A percentile compares a stretch with the other conserved stretches of the same genome.
Conservation (phyloP, 2,888 invertebrate genomes). For the Desoria tigrina region DNA sequence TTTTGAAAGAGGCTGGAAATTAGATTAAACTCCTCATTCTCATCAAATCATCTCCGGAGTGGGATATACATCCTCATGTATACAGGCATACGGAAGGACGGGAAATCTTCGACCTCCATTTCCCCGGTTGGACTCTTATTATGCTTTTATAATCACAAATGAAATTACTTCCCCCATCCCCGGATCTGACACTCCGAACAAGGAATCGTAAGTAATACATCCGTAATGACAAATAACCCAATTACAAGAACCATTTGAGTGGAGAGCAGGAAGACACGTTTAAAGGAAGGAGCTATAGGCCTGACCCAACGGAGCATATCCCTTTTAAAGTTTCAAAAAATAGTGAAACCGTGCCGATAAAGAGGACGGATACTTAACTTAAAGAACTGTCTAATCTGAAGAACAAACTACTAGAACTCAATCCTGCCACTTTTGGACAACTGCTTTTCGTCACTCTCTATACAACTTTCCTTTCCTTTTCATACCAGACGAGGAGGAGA, state of each 20-base stretch:
- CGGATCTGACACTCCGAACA: slow-evolving; percentile 14
- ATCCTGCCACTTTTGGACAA: too few species aligned
- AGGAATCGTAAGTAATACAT: slow-evolving; percentile 23
- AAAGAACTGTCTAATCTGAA: too few species aligned
- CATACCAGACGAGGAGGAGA: too few species aligned
- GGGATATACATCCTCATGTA: too few species aligned
- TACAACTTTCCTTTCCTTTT: too few species aligned
- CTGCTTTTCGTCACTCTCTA: too few species aligned
- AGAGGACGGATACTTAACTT: too few species aligned
- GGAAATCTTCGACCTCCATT: neutral
- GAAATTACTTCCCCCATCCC: slow-evolving; percentile 12
- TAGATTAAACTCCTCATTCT: slow-evolving; percentile 24
- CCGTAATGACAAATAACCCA: slow-evolving; percentile 27
- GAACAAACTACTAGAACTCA: too few species aligned
- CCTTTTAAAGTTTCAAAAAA: too few species aligned
- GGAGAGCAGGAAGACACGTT: slow-evolving; percentile 2
- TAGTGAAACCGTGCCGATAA: too few species aligned
- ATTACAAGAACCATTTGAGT: slow-evolving; percentile 13
- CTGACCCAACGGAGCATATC: too few species aligned
- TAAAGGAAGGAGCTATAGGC: neutral
- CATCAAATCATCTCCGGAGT: slow-evolving; percentile 13
- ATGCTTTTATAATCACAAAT: slow-evolving; percentile 4
- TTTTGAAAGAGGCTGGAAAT: slow-evolving; percentile 8
- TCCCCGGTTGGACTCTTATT: neutral
- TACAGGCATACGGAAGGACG: too few species aligned